These are phyloP conservation scores for Amphiduros pacificus DNA, from an alignment of 2,888 invertebrate genomes.

Conservation along the genomic window DNA sequence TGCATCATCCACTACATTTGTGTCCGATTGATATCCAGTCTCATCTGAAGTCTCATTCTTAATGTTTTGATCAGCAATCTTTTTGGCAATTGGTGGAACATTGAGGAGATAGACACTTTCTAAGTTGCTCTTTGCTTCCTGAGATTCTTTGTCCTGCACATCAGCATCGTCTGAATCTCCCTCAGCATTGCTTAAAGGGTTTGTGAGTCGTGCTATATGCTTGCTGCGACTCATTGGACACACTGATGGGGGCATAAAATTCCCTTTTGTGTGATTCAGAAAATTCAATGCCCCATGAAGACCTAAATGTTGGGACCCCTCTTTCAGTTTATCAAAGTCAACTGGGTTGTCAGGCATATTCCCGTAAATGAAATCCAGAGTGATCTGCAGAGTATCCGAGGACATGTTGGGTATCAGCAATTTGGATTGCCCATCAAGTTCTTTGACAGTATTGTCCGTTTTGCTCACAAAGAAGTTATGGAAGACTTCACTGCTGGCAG, in stretches of 20 bases:
- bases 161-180: too few relatives aligned
- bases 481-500: conserved; percentile 28
- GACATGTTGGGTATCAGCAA: conserved; percentile 6
- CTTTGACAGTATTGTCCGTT: not conserved
- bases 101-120: too few relatives aligned
- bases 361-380: conserved; percentile 31
- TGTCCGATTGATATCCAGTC: too few relatives aligned
- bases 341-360: conserved; percentile 15
- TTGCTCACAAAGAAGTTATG: conserved; percentile 10
- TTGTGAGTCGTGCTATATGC: too few relatives aligned
- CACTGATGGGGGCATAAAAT: not conserved
- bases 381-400: conserved; percentile 20
- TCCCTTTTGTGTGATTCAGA: not conserved
- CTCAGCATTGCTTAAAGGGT: too few relatives aligned
- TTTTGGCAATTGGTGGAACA: too few relatives aligned
- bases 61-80: too few relatives aligned
- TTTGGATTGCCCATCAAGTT: not conserved
- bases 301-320: conserved; percentile 23
- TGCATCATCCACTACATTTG: too few relatives aligned
- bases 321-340: conserved; percentile 18
- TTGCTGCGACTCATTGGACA: too few relatives aligned
- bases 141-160: too few relatives aligned
- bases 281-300: conserved; percentile 21
- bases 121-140: too few relatives aligned
- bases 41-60: too few relatives aligned